Percentiles rank a stretch among this genome's conserved stretches.
Evolutionary conservation across 2,797 vertebrate species (phyloP).

Genomic region (Australoheros facetus): DNA sequence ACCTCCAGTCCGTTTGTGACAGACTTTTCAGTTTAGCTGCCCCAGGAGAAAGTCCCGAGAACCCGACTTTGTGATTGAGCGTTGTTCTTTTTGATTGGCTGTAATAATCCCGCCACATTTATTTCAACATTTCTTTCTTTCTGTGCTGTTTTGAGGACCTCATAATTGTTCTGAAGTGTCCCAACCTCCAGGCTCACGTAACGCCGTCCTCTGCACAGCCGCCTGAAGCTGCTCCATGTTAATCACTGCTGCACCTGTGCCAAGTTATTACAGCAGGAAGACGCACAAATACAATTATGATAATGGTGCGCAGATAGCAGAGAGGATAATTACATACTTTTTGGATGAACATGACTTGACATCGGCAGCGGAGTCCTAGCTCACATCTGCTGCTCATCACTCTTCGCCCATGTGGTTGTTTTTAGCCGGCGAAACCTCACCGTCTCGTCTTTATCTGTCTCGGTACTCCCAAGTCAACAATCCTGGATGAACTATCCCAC

Average conservation of each 20-base stretch:
- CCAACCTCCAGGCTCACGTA: constrained; percentile 3
- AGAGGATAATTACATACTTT: constrained; percentile 66
- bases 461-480: constrained; percentile 19
- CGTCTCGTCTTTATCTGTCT: constrained; percentile 15
- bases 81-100: background rate
- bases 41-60: background rate
- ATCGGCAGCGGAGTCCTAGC: constrained; percentile 35
- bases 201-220: background rate
- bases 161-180: constrained; percentile 1
- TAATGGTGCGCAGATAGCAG: constrained; percentile 59
- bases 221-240: constrained; percentile 39
- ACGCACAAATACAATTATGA: constrained; percentile 67
- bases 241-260: constrained; percentile 59
- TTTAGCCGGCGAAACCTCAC: constrained; percentile 1
- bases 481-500: constrained; percentile 18
- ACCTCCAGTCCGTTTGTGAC: background rate
- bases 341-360: constrained; percentile 65
- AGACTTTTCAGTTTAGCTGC: background rate
- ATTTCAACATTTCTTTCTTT: background rate
- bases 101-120: background rate
- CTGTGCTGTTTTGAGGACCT: constrained; percentile 2
- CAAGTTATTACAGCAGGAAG: constrained; percentile 57
- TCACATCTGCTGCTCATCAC: constrained; percentile 62
- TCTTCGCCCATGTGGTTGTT: constrained; percentile 3
- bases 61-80: background rate